phyloP scores from a whole-genome alignment of 2,888 invertebrate genomes.

The Mythimna lalbum region DNA sequence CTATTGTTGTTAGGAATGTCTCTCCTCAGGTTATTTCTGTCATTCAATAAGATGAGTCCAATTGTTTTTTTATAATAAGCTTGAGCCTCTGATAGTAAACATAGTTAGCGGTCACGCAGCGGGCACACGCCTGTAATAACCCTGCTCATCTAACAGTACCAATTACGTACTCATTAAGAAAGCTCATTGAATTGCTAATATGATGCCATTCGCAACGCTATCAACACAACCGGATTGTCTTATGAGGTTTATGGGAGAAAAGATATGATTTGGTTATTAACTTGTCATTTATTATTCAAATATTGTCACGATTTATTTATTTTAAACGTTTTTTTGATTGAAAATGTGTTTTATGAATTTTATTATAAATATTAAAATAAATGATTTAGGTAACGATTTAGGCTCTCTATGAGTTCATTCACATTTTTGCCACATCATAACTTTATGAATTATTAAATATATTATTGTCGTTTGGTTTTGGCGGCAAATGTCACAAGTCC shows the following conservation, averaged over 20 bases:
- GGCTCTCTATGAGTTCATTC: neutral
- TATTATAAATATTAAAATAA: neutral
- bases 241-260: conserved; percentile 38
- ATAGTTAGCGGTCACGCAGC: conserved; percentile 32
- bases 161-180: conserved; percentile 75
- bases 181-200: conserved; percentile 78
- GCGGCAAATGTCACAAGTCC: conserved; percentile 7
- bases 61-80: neutral
- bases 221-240: conserved; percentile 25
- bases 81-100: neutral
- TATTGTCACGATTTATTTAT: conserved; percentile 11
- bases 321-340: neutral
- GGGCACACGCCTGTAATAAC: conserved; percentile 35
- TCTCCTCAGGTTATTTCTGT: neutral
- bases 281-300: conserved; percentile 22
- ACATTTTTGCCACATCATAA: neutral
- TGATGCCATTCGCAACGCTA: conserved; percentile 34
- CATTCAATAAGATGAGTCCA: neutral
- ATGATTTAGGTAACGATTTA: neutral
- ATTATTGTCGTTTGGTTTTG: neutral
- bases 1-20: neutral
- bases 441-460: neutral
- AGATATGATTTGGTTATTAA: conserved; percentile 14
- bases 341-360: neutral
- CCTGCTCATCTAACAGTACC: conserved; percentile 65